These are phyloP conservation scores for Bombus fervidus DNA, from an alignment of 1,140 invertebrate genomes.

Conservation along the genomic window DNA sequence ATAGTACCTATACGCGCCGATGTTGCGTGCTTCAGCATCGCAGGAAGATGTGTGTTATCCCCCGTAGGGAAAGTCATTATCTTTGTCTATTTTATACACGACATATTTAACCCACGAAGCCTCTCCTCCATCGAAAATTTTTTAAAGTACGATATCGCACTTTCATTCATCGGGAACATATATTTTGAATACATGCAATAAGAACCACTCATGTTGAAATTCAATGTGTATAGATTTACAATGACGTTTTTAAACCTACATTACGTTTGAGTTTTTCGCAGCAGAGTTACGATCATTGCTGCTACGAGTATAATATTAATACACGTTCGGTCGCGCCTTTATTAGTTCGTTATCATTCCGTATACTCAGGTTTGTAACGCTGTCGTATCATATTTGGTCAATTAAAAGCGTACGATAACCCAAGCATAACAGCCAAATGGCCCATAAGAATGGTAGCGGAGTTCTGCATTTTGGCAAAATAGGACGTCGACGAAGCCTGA, in stretches of 20 bases:
- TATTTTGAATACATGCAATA: neutral
- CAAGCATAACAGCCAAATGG: constrained; percentile 31
- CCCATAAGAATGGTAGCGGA: constrained; percentile 25
- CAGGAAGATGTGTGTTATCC: constrained; percentile 5
- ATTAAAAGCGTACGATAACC: constrained; percentile 28
- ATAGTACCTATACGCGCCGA: constrained; percentile 31
- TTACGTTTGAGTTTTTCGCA: no score
- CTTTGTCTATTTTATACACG: neutral
- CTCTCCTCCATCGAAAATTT: neutral
- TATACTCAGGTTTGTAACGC: neutral
- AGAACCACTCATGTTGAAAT: neutral
- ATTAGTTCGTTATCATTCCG: neutral
- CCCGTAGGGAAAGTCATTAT: constrained; percentile 3
- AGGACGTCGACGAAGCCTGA: constrained; percentile 46
- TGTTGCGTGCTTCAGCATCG: constrained; percentile 2
- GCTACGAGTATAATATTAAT: neutral
- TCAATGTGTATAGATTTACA: no score
- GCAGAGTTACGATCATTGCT: no score
- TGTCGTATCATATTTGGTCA: neutral
- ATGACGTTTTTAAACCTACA: no score
- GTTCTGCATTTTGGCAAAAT: constrained; percentile 51
- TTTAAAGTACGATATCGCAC: neutral
- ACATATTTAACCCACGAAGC: neutral
- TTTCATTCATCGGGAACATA: neutral
- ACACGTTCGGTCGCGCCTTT: neutral